These are phyloP conservation scores for Fistularia tabacaria DNA, from an alignment of 2,797 vertebrate genomes.

Conservation along the genomic window DNA sequence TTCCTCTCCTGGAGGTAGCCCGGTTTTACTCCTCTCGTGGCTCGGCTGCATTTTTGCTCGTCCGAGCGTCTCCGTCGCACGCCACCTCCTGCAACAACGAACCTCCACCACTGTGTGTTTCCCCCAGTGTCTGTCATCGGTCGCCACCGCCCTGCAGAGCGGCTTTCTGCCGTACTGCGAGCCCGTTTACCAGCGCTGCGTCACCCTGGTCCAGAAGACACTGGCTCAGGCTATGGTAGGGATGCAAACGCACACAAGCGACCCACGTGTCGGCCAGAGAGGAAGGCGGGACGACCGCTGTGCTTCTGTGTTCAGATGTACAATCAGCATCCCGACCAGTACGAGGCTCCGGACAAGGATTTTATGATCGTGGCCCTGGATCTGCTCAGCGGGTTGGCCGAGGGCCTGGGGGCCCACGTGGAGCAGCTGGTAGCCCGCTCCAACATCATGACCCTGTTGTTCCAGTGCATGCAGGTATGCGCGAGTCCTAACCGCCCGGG, in stretches of 20 bases:
- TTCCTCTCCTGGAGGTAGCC: constrained; percentile 87
- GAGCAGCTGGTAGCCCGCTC: constrained; percentile 91
- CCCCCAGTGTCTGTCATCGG: constrained; percentile 86
- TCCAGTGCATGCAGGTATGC: constrained; percentile 95
- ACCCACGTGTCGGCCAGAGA: no score
- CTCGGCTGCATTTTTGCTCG: no score
- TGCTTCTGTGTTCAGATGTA: constrained; percentile 81
- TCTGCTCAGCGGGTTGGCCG: constrained; percentile 89
- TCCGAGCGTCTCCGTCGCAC: no score
- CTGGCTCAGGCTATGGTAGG: constrained; percentile 93
- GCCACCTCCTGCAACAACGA: no score
- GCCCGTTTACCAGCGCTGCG: constrained; percentile 94
- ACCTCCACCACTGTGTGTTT: neutral
- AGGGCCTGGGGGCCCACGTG: constrained; percentile 86
- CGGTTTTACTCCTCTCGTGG: no score
- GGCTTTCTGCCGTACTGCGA: constrained; percentile 95
- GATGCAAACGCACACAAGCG: neutral
- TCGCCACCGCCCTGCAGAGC: constrained; percentile 91
- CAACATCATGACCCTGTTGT: constrained; percentile 94
- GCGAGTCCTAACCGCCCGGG: no score
- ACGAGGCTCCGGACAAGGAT: constrained; percentile 93
- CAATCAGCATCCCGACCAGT: constrained; percentile 92
- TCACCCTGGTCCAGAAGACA: constrained; percentile 93
- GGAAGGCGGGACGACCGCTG: neutral
- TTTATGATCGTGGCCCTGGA: constrained; percentile 97